Conservation (phyloP, 2,113 vertebrate genomes). For the Malurus alboscapulatus region DNA sequence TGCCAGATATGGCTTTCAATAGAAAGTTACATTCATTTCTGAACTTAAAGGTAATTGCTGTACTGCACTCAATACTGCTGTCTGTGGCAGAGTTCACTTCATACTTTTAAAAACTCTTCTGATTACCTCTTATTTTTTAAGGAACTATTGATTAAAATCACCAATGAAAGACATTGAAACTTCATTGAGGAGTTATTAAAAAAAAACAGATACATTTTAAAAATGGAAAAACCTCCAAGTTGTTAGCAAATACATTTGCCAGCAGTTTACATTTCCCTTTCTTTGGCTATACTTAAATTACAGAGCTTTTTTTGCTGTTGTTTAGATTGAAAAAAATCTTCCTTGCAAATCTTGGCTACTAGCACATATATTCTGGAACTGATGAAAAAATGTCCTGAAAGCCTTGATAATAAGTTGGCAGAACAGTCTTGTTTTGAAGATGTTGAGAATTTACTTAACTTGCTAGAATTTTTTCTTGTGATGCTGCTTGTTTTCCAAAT, state of each 20-base stretch:
- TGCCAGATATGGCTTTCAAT: background rate
- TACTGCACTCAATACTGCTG: background rate
- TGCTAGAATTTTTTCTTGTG: background rate
- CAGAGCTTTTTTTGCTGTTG: background rate
- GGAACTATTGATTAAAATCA: background rate
- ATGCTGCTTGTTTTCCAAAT: background rate
- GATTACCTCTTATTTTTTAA: background rate
- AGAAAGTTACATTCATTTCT: background rate
- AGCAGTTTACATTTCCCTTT: background rate
- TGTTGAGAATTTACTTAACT: background rate
- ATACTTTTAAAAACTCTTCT: background rate
- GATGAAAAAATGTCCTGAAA: slow-evolving; percentile 10
- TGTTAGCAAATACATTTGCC: background rate
- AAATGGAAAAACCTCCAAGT: background rate
- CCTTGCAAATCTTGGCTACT: background rate
- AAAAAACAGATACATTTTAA: background rate
- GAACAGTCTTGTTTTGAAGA: slow-evolving; percentile 7
- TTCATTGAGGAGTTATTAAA: background rate
- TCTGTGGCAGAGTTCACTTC: background rate
- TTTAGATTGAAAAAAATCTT: background rate
- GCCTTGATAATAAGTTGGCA: slow-evolving; percentile 1
- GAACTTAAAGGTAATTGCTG: background rate
- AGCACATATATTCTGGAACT: background rate
- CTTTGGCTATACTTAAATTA: background rate
- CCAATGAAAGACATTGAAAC: background rate